Conservation (phyloP, 2,797 vertebrate species). For the Sebastes wilsoni region DNA sequence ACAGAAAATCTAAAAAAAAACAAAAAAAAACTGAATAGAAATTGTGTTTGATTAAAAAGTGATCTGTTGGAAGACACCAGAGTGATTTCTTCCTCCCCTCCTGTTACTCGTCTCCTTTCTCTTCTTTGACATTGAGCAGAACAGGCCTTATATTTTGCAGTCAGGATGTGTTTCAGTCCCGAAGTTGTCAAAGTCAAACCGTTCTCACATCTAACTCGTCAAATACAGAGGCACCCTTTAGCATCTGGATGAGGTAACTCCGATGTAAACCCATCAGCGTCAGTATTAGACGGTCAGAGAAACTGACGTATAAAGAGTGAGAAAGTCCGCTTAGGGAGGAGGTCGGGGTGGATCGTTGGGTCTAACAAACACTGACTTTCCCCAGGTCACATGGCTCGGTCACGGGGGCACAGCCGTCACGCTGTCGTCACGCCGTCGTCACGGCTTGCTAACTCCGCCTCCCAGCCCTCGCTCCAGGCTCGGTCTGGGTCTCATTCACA, state of each 20-base stretch:
- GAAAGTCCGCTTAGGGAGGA: no score
- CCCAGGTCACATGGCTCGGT: no score
- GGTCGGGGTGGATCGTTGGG: no score
- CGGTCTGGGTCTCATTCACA: no score
- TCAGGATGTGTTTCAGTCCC: background rate
- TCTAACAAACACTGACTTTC: no score
- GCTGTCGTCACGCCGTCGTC: no score
- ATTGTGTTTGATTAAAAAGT: slow-evolving; percentile 19
- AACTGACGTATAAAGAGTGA: no score
- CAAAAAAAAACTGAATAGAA: background rate
- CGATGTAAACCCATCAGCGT: no score
- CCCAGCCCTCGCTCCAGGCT: no score
- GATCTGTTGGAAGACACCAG: background rate
- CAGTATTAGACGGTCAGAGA: no score
- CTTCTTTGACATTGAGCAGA: slow-evolving; percentile 13
- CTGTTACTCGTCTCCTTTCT: background rate
- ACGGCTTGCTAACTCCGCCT: no score
- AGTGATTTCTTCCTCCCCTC: background rate
- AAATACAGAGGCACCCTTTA: background rate
- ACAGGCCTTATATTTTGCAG: background rate
- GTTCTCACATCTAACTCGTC: background rate
- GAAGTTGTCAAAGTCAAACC: slow-evolving; percentile 22
- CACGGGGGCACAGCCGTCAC: no score
- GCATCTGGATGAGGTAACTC: background rate
- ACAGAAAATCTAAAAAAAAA: background rate